Conservation (phyloP, 2,113 vertebrate species). For the Copsychus sechellarum region DNA sequence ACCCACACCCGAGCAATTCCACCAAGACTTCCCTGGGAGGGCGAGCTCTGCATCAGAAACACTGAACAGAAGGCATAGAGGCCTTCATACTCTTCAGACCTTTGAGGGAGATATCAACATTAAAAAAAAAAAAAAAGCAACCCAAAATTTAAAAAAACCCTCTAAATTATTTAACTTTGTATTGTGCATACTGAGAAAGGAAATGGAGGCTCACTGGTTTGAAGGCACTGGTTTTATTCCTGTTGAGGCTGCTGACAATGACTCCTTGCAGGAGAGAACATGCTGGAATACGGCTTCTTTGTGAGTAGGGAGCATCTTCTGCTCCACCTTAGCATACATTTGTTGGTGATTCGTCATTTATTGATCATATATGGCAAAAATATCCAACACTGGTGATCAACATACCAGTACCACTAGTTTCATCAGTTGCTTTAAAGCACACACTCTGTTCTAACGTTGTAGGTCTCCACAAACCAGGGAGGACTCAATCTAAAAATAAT, state of each 20-base stretch:
- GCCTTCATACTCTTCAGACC: background rate
- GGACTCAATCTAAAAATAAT: background rate
- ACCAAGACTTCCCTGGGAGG: background rate
- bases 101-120: background rate
- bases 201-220: background rate
- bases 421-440: background rate
- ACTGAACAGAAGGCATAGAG: background rate
- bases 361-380: background rate
- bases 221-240: background rate
- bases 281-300: background rate
- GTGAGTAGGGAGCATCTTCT: background rate
- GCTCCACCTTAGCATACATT: background rate
- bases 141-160: too few species aligned
- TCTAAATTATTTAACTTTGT: background rate
- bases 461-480: background rate
- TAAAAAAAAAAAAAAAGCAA: background rate
- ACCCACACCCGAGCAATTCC: background rate
- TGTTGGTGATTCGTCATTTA: background rate
- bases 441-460: fast-evolving
- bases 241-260: background rate
- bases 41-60: background rate
- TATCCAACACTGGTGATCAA: background rate
- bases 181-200: background rate
- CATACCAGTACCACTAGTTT: background rate
- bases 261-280: background rate